Evolutionary conservation across 2,797 vertebrate species (phyloP).

Genomic region (Arrhamphus sclerolepis): DNA sequence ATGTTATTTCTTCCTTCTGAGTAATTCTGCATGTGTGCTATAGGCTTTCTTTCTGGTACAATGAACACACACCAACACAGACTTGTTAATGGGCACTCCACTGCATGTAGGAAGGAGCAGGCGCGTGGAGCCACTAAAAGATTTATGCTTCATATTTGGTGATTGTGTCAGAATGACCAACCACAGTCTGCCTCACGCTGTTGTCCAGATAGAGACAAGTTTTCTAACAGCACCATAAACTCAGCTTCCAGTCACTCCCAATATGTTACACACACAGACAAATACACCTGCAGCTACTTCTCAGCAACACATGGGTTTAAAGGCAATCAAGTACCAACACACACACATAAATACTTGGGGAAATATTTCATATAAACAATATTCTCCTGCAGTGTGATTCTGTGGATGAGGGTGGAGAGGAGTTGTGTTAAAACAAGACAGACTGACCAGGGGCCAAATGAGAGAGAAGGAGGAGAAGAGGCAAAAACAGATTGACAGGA

Average conservation of each 20-base stretch:
- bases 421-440: conserved; percentile 53
- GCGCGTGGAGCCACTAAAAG: conserved; percentile 55
- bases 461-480: conserved; percentile 19
- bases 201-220: conserved; percentile 52
- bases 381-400: conserved; percentile 21
- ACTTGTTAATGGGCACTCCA: background rate
- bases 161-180: conserved; percentile 58
- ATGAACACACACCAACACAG: background rate
- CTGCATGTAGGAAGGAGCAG: conserved; percentile 15
- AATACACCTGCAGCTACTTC: conserved; percentile 44
- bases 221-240: conserved; percentile 57
- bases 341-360: conserved; percentile 47
- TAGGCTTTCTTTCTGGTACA: background rate
- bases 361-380: conserved; percentile 31
- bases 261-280: conserved; percentile 30
- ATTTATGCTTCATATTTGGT: conserved; percentile 49
- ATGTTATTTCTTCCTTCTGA: background rate
- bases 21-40: conserved; percentile 1
- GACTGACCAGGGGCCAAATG: conserved; percentile 41
- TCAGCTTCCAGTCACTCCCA: conserved; percentile 45
- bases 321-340: conserved; percentile 37
- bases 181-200: conserved; percentile 53
- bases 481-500: conserved; percentile 36
- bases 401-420: conserved; percentile 36
- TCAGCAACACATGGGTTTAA: conserved; percentile 21